Evolutionary conservation across 2,113 vertebrate genomes (phyloP), one percentile per base, ranked within the genome.

Genomic region (Meles meles): DNA sequence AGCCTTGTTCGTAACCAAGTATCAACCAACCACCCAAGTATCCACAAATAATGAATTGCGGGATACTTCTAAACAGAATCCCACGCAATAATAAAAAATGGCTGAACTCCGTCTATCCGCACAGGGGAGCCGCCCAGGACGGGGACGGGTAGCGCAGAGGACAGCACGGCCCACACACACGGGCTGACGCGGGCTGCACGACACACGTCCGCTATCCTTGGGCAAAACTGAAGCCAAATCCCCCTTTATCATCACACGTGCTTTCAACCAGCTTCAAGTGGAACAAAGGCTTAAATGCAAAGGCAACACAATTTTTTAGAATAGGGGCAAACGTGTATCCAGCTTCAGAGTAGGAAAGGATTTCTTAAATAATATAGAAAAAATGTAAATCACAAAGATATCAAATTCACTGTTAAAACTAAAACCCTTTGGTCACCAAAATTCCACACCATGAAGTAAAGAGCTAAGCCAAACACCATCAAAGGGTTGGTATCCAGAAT

Each of bases 281-380:
- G 42, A 80, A 80, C 49, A 87, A 84, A 86, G 27, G 74, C 63
- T 63, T 88, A 52, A 72, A n/a, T 44, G 44, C 49, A 82, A 88
- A 55, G 13, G 25, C 34, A 63, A 82, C 27, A 63, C 37, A 44
- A 65, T 81, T 88, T 79, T 81, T 81, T 63, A 81, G 12, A 91
- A 52, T 18, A 88, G 2, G 67, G 18, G 39, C 59, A 11, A 80
- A 59, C 49, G 18, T 72, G 27, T 69, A 87, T 72, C 81, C 42
- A 63, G 72, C 42, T 80, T 87, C 63, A 81, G 42, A 20, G 15
- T 29, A 55, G 15, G 42, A n/a, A 29, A 93, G 29, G 18, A 77
- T 15, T 55, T 94, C 74, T 57, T 87, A 55, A 67, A 82, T 29
- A 77, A 65, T 27, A 63, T 5, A 23, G 44, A 37, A 39, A 93